Base-by-base conservation (phyloP, 1,140 invertebrate genomes). In the Chelonus insularis region DNA sequence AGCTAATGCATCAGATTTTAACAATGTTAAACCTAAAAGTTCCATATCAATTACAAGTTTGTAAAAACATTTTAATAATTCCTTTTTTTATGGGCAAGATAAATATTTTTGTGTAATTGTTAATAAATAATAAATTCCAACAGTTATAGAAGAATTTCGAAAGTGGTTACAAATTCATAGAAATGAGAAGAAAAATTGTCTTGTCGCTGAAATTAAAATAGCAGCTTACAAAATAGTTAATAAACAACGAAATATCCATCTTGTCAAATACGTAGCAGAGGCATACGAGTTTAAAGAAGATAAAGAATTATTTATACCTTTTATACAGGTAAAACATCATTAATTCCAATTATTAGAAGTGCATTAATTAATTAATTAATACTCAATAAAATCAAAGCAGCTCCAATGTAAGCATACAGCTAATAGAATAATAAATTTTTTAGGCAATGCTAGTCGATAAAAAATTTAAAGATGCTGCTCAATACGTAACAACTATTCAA, bases 381-480 rank as follows among this genome's bases (percentile, higher is more conserved):
- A n/a, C n/a, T n/a, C n/a, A n/a, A n/a, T n/a, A n/a, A n/a, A n/a
- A n/a, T n/a, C n/a, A n/a, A n/a, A n/a, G n/a, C n/a, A n/a, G n/a
- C n/a, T n/a, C n/a, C n/a, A n/a, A n/a, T n/a, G n/a, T n/a, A n/a
- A n/a, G n/a, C n/a, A n/a, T n/a, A n/a, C n/a, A n/a, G n/a, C n/a
- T n/a, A n/a, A n/a, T n/a, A n/a, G n/a, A n/a, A n/a, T n/a, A n/a
- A n/a, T n/a, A n/a, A n/a, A n/a, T n/a, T 67, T 71, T 67, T 41
- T 70, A 84, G 64, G 69, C 82, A 29, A 75, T 88, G 59, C 73
- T 87, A 32, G 43, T 71, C 11, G 68, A 81, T 25, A 84, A 85
- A 32, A 79, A 84, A 51, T 88, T 84, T 65, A 89, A 88, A 81
- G 86, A 88, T 71, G 89, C 87, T 34, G 87, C 87, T 59, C 85